Evolutionary conservation across 2,888 invertebrate genomes (phyloP).

Genomic region (Polyploca ridens): DNA sequence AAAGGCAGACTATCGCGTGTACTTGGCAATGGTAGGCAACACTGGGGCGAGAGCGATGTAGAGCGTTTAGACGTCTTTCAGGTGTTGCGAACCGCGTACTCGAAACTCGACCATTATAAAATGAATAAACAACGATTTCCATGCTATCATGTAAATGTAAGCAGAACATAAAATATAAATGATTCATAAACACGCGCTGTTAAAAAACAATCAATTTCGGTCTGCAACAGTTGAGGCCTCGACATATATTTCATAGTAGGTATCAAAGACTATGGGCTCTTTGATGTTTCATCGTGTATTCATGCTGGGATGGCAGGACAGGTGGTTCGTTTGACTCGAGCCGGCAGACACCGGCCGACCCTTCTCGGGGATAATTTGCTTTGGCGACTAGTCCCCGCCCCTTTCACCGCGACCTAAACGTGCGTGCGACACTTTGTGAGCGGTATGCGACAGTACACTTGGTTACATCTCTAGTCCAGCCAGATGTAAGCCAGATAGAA

Average conservation of each 20-base stretch:
- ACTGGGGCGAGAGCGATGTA: too few species aligned
- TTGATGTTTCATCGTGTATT: conserved; percentile 40
- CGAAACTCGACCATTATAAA: too few species aligned
- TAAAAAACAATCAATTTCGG: conserved; percentile 12
- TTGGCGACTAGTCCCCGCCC: conserved; percentile 9
- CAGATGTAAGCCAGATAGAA: background rate
- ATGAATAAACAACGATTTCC: too few species aligned
- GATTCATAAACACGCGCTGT: conserved; percentile 5
- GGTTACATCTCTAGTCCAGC: background rate
- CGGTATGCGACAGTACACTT: conserved; percentile 13
- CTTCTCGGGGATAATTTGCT: conserved; percentile 33
- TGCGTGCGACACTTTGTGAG: background rate
- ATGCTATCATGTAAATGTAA: background rate
- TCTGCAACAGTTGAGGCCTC: conserved; percentile 14
- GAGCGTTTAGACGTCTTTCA: too few species aligned
- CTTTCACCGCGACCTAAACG: conserved; percentile 13
- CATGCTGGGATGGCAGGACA: conserved; percentile 23
- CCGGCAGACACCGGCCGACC: conserved; percentile 19
- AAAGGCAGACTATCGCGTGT: too few species aligned
- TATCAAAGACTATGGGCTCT: conserved; percentile 30
- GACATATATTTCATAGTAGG: conserved; percentile 24
- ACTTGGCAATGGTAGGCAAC: too few species aligned
- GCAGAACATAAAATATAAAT: background rate
- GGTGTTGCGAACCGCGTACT: too few species aligned
- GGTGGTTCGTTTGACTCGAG: conserved; percentile 32